phyloP scores from a whole-genome alignment of 1,140 invertebrate species.

The Ostrea denselamellosa region DNA sequence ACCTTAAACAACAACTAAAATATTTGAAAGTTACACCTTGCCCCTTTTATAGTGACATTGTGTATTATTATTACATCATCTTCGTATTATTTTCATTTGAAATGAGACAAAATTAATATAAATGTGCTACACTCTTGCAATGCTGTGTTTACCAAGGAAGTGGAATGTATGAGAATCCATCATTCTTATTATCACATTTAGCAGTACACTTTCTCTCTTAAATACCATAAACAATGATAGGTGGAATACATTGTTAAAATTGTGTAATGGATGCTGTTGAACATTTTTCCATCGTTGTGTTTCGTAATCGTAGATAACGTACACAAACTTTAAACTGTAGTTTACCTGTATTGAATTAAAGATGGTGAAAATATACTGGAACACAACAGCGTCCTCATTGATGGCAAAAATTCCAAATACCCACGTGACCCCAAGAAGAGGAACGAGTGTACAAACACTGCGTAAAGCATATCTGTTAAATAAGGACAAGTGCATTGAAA shows the following conservation, averaged over 20 bases:
- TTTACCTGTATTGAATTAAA: slow-evolving; percentile 71
- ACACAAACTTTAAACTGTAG: background rate
- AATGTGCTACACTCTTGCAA: too few species aligned
- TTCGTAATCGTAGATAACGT: background rate
- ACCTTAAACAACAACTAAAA: too few species aligned
- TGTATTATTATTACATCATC: too few species aligned
- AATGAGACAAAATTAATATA: too few species aligned
- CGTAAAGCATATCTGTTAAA: slow-evolving; percentile 60
- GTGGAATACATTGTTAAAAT: background rate
- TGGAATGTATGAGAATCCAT: too few species aligned
- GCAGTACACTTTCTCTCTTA: background rate
- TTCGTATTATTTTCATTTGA: too few species aligned
- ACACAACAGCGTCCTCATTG: slow-evolving; percentile 65
- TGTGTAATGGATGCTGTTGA: background rate
- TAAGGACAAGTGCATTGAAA: too few species aligned
- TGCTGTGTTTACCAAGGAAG: too few species aligned
- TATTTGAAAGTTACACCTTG: too few species aligned
- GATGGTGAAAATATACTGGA: slow-evolving; percentile 72
- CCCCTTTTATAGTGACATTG: too few species aligned
- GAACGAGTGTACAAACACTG: slow-evolving; percentile 63
- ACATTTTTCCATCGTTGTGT: background rate
- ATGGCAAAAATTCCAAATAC: slow-evolving; percentile 70
- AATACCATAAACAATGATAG: background rate
- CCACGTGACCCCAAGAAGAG: slow-evolving; percentile 69
- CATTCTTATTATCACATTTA: too few species aligned